These are phyloP conservation scores for Heteropelma amictum DNA, from an alignment of 2,888 invertebrate genomes.

Conservation along the genomic window DNA sequence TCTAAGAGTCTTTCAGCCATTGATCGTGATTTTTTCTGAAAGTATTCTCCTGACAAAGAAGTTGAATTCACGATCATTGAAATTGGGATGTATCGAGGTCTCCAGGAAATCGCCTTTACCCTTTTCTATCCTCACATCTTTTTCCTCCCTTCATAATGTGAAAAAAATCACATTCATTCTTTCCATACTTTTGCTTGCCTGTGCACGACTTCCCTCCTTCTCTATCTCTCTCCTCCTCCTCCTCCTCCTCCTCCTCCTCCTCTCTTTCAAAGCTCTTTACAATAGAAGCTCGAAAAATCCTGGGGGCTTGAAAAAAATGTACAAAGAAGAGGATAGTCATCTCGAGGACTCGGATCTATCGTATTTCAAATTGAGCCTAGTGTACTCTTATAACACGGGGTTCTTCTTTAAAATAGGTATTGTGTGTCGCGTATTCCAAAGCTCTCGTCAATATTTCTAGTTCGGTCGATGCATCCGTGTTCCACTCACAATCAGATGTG, in stretches of 20 bases:
- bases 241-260: neutral
- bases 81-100: conserved; percentile 24
- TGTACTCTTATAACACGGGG: neutral
- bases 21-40: too few relatives aligned
- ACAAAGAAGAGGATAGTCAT: conserved; percentile 18
- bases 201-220: too few relatives aligned
- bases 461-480: neutral
- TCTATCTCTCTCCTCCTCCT: neutral
- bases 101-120: conserved; percentile 29
- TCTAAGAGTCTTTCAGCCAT: too few relatives aligned
- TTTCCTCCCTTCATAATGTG: neutral
- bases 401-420: neutral
- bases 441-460: conserved; percentile 20
- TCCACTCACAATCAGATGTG: too few relatives aligned
- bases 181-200: neutral
- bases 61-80: conserved; percentile 10
- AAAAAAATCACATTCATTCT: neutral
- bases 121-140: conserved; percentile 10
- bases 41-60: neutral
- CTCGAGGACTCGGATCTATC: conserved; percentile 16
- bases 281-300: neutral
- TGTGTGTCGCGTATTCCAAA: conserved; percentile 21
- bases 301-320: neutral
- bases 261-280: neutral
- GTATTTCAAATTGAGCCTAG: neutral